Evolutionary conservation across 2,797 vertebrate genomes (phyloP), one percentile per base, ranked within the genome.

Genomic region (Corythornis leucogaster): DNA sequence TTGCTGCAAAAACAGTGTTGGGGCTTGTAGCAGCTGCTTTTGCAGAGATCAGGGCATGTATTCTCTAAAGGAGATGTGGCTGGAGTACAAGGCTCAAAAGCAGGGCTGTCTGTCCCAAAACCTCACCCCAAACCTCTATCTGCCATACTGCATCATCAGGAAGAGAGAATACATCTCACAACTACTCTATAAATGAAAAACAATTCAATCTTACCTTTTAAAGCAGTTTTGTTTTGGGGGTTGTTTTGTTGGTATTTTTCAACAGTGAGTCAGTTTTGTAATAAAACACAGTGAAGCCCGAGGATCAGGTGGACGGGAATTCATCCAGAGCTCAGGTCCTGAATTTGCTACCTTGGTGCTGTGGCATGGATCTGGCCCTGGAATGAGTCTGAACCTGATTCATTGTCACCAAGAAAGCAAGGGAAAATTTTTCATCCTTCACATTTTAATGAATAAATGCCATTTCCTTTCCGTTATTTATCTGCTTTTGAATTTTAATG

Each of bases 401-500:
- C 55, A 30, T 17, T 83, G 61, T 76, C 64, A 79, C 83, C 63
- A 67, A 84, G 84, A 88, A 67, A 79, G 38, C 86, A 89, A 80
- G 75, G 73, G 81, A 87, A 90, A 28, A 71, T 88, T 85, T 90
- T 91, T 95, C 79, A 93, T 87, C 62, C 38, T 90, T 86, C 85
- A 53, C 62, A 24, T 84, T 93, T 93, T 94, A 92, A 96, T 95
- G 93, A 94, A 82, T 78, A 92, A 82, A 93, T 95, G 91, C 75
- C 77, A 91, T 84, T 95, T 94, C 58, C 89, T 86, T 64, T 20
- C 4, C 0, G 33, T 92, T 96, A 95, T 95, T 94, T 96, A 89
- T 95, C 90, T 91, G 75, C 90, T 89, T 94, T 90, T 90, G 93
- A 96, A 96, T 96, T 93, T 91, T 93, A 97, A 96, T 96, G 91